Percentiles rank a stretch among this genome's conserved stretches.
Conservation (phyloP, 2,888 invertebrate species). For the Abrostola triplasia region DNA sequence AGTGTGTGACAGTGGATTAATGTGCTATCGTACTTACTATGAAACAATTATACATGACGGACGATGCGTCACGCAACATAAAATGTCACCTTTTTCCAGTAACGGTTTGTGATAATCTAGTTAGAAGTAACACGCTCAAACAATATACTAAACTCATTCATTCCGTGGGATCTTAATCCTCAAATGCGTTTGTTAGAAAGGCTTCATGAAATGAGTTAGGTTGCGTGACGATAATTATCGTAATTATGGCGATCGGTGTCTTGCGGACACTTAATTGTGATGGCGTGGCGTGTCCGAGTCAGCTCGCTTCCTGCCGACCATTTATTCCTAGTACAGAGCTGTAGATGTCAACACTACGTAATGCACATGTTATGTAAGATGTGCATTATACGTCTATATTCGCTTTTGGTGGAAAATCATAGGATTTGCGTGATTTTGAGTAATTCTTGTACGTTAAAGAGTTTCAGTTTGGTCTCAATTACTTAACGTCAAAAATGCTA, state of each 20-base stretch:
- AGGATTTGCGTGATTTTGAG: background rate
- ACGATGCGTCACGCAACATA: too few relatives aligned
- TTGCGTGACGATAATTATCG: slow-evolving; percentile 81
- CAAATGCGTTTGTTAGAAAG: slow-evolving; percentile 59
- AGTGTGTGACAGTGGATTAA: too few relatives aligned
- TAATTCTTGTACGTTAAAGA: too few relatives aligned
- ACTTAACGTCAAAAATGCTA: too few relatives aligned
- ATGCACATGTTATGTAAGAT: slow-evolving; percentile 7
- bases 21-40: too few relatives aligned
- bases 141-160: slow-evolving; percentile 60
- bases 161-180: slow-evolving; percentile 62
- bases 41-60: too few relatives aligned
- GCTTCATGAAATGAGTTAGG: slow-evolving; percentile 58
- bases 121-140: background rate
- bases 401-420: background rate
- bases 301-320: slow-evolving; percentile 71
- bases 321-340: slow-evolving; percentile 55
- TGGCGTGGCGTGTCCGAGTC: slow-evolving; percentile 72
- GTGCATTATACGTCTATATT: background rate
- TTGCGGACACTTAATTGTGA: slow-evolving; percentile 75
- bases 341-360: slow-evolving; percentile 38
- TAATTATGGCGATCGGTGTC: slow-evolving; percentile 71
- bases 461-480: too few relatives aligned
- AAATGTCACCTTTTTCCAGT: too few relatives aligned
- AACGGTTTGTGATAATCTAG: too few relatives aligned